These are phyloP conservation scores for Turnix velox DNA, from an alignment of 2,113 vertebrate species.

Conservation along the genomic window DNA sequence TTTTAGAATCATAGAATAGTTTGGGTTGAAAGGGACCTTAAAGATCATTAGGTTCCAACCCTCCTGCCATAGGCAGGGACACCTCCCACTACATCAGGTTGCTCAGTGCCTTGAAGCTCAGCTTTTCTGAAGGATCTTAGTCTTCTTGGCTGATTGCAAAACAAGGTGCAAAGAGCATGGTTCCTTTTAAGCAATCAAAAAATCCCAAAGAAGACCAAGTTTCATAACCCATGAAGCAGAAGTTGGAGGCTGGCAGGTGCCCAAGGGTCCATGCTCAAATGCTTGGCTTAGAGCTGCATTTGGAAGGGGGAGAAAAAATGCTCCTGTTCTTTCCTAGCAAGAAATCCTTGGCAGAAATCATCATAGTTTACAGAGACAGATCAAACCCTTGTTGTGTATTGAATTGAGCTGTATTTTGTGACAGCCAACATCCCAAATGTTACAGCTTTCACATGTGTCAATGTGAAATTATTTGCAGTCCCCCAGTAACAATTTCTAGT, in stretches of 20 bases:
- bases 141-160: neutral
- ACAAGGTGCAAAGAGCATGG: neutral
- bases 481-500: constrained; percentile 25
- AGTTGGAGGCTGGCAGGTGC: neutral
- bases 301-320: neutral
- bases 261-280: neutral
- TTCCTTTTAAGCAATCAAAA: neutral
- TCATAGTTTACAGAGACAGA: neutral
- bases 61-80: no score
- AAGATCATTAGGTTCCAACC: no score
- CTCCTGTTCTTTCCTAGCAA: neutral
- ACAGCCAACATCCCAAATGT: constrained; percentile 34
- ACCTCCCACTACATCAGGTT: no score
- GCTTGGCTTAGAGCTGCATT: neutral
- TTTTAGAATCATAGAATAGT: no score
- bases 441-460: constrained; percentile 49
- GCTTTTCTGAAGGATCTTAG: neutral
- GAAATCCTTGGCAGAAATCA: neutral
- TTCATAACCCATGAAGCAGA: neutral
- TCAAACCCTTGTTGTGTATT: neutral
- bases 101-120: no score
- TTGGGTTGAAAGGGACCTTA: no score
- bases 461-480: constrained; percentile 51
- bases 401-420: constrained; percentile 31
- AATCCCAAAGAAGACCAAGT: neutral